Evolutionary conservation across 2,888 invertebrate species (phyloP).

Genomic region (Luperina nickerlii): DNA sequence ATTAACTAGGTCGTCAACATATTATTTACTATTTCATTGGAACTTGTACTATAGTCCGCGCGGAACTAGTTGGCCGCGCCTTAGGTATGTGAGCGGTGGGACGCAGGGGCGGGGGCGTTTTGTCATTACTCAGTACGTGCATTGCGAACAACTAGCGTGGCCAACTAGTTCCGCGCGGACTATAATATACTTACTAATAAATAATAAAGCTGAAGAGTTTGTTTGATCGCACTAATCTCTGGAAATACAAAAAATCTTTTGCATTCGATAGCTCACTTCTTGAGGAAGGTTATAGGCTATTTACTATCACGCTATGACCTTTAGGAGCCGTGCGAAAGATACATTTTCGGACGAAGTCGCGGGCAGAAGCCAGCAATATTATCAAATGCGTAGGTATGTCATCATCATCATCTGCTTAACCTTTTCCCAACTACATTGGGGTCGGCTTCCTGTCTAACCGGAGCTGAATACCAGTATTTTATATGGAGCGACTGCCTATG

Average conservation of each 20-base stretch:
- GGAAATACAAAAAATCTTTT: neutral
- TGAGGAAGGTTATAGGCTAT: neutral
- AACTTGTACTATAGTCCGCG: neutral
- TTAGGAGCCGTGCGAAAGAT: neutral
- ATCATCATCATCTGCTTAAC: no score
- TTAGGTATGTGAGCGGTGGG: no score
- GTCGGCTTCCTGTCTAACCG: no score
- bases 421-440: no score
- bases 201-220: neutral
- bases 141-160: no score
- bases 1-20: neutral
- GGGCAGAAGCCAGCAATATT: neutral
- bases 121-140: no score
- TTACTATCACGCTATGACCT: neutral
- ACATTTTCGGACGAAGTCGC: neutral
- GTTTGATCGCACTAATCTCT: neutral
- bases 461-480: no score
- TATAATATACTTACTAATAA: neutral
- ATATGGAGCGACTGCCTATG: no score
- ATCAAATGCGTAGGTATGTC: neutral
- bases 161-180: no score
- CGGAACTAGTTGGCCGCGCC: no score
- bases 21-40: conserved; percentile 2
- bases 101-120: no score
- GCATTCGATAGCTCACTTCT: neutral